Base-by-base conservation (phyloP, 2,888 invertebrate genomes). In the Lampropteryx suffumata region DNA sequence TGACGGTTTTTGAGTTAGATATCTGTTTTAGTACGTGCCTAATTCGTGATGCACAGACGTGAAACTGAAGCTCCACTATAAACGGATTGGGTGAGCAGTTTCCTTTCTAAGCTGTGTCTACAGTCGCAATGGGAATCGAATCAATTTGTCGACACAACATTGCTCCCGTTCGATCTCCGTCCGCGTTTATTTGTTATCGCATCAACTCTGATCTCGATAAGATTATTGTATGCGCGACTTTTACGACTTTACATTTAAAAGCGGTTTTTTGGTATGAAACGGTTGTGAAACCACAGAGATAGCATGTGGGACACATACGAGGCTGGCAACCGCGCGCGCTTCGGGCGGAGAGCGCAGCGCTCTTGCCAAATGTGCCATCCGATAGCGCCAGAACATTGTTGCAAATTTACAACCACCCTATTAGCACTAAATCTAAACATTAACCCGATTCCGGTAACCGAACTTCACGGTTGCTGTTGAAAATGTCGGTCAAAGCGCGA, bases 391-490 rank as follows among this genome's bases (percentile, higher is more conserved):
- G 82, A 85, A 87, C 85, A 87, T 84, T 83, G 84, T 76, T 73
- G 79, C 76, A 76, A 85, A 88, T 88, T 88, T 88, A 89, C 84
- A 82, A 76, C 88, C 80, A 80, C 80, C 83, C 87, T 88, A 89
- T 88, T 88, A 88, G 87, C 89, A 89, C 87, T 89, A 89, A 89
- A 89, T 89, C 87, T 88, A 89, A 87, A 88, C 87, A 89, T 88
- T 89, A 88, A 89, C 89, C 89, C 87, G 83, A 82, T 85, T 88
- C 77, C 74, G 71, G 76, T 83, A 84, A 84, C 85, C 83, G 74
- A 86, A 83, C 82, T 84, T 84, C 83, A 82, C 76, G 73, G 75
- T 67, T 81, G 73, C 77, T 71, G 68, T 65, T 61, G 71, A 58
- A 70, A 79, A 85, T 84, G 80, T 84, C 79, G 86, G 80, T 81